phyloP scores from a whole-genome alignment of 1,140 invertebrate species.

The Aphis gossypii region DNA sequence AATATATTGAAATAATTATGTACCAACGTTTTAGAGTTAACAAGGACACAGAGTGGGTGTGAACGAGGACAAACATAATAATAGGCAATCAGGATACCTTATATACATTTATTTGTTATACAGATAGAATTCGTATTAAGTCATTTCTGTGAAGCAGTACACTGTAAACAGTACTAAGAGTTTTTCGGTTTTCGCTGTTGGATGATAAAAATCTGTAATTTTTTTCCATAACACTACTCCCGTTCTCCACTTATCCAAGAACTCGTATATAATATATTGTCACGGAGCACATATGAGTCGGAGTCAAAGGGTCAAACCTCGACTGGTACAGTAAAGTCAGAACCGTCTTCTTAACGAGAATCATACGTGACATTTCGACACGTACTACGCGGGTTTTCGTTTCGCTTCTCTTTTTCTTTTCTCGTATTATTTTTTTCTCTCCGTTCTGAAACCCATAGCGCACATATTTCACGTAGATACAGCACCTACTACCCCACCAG shows the following conservation, averaged over 20 bases:
- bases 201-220: neutral
- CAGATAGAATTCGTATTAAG: neutral
- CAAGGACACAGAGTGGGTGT: neutral
- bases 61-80: neutral
- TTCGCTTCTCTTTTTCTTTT: neutral
- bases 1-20: neutral
- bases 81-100: neutral
- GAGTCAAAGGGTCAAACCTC: constrained; percentile 42
- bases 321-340: neutral
- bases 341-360: constrained; percentile 47
- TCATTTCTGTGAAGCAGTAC: neutral
- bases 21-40: neutral
- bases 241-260: neutral
- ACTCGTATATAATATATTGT: neutral
- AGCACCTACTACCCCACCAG: neutral
- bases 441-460: neutral
- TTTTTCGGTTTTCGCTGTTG: neutral
- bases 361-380: constrained; percentile 50
- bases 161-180: neutral
- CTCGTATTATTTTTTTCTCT: constrained; percentile 1
- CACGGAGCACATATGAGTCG: neutral
- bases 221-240: neutral
- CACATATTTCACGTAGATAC: constrained; percentile 16
- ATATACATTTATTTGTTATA: neutral
- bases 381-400: constrained; percentile 38